Evolutionary conservation across 2,888 invertebrate genomes (phyloP).

Genomic region (Lasioglossum leucozonium): DNA sequence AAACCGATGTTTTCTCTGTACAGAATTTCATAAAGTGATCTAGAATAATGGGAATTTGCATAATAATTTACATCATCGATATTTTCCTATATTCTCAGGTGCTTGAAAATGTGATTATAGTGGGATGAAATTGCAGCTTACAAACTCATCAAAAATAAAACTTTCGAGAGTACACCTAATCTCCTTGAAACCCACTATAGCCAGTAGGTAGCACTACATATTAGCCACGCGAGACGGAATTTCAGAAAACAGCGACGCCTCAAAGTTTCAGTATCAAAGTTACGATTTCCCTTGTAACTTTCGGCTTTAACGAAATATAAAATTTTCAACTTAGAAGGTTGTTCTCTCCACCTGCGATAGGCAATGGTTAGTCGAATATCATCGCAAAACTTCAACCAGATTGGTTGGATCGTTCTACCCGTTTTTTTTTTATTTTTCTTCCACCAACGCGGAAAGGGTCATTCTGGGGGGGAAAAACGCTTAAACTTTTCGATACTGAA

Average conservation of each 20-base stretch:
- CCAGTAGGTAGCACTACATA: neutral
- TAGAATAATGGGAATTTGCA: neutral
- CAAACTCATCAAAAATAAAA: neutral
- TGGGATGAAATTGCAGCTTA: neutral
- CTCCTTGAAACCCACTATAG: neutral
- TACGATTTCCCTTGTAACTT: neutral
- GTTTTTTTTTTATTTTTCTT: neutral
- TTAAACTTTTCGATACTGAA: neutral
- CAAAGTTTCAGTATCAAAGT: neutral
- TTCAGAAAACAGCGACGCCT: neutral
- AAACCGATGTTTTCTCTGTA: too few relatives aligned
- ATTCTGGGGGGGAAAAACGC: neutral
- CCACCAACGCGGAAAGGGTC: neutral
- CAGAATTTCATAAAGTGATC: neutral
- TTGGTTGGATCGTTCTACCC: neutral
- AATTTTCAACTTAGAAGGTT: neutral
- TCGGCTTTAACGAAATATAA: neutral
- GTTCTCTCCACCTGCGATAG: neutral
- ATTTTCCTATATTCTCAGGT: neutral
- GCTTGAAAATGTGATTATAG: neutral
- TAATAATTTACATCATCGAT: neutral
- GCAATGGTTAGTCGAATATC: neutral
- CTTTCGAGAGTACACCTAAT: neutral
- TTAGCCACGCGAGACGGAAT: neutral
- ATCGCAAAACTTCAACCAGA: neutral